Base-by-base conservation (phyloP, 2,888 invertebrate genomes). In the Meliscaeva auricollis region DNA sequence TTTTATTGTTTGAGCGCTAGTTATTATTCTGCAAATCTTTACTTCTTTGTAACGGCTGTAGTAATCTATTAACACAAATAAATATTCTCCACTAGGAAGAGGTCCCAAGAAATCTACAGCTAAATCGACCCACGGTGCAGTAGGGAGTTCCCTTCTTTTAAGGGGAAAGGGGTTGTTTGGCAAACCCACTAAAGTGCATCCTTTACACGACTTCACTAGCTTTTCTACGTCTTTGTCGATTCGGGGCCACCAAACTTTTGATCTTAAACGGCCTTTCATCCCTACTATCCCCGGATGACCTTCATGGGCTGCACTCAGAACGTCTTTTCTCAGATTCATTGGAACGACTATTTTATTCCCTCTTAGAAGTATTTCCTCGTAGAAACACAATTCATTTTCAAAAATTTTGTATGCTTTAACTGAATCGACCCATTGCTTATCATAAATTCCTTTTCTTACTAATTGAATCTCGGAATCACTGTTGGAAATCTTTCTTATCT, bases 201-300 rank as follows among this genome's bases (percentile, higher is more conserved):
- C 78, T 15, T 62, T 22, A 38, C 75, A 79, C 9, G 35, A 15
- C 38, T 62, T 74, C 20, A 74, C 68, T 38, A 70, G n/a, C 22
- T 56, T 38, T 11, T 87, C 87, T 26, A 69, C 88, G 22, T 90
- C 90, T 64, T 79, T 87, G 68, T 91, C 90, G 4, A 88, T 88
- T 62, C 87, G 88, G 6, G 90, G 89, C 90, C 90, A 90, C 90
- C 90, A 91, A 3, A 91, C 91, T 87, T 91, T 91, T 0, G 89
- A 87, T 3, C 91, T 60, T 1, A 91, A 69, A 15, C 90, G 74
- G 6, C 76, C 76, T 68, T 90, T 38, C 38, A 38, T 38, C 13
- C 38, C 38, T 2, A 38, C 89, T 3, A 90, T 89, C 1, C 90
- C 90, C 1, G 90, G 90, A 52, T 91, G 90, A 84, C 91, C 89